Evolutionary conservation across 2,888 invertebrate species (phyloP), one percentile per base, ranked within the genome.

Genomic region (Phaonia tiefii): DNA sequence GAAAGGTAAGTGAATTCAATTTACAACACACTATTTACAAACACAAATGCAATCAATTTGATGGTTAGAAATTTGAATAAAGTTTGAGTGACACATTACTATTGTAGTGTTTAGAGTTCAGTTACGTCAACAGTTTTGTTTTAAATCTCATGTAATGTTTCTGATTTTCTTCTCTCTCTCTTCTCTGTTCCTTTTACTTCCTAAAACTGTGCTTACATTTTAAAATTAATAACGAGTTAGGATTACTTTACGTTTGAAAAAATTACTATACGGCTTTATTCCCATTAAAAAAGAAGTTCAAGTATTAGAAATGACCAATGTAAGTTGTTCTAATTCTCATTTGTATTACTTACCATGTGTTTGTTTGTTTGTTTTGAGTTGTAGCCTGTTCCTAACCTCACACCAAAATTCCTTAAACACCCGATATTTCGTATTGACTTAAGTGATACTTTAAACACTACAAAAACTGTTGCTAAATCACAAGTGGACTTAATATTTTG

Each of bases 1-100:
- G 94, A 94, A 85, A 92, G 94, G 94, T 94, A 89, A 88, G 86
- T 83, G 39, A 20, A 42, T 37, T 17, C 56, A 2, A 58, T 58
- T 37, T 56, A 5, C 3, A 5, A 5, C 31, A 31, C 31, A 31
- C 8, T 8, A 5, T 20, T 2, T 39, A 7, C 11, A n/a, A 51
- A 63, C 37, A 60, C 11, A 54, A 17, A 58, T 3, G n/a, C 37
- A 70, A 22, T 65, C 72, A 39, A 44, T 39, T 39, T 8, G 56
- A 7, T 11, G 31, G 31, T 8, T 31, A 31, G n/a, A n/a, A 22
- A 63, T 20, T 58, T 51, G 25, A n/a, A n/a, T 15, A 56, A 69
- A 15, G n/a, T 37, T 54, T n/a, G 15, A 80, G 63, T 77, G 80
- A 70, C 75, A 20, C 4, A 15, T 15, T 20, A 51, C 20, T 22